Base-by-base conservation (phyloP, 2,888 invertebrate genomes). In the Epinotia demarniana region DNA sequence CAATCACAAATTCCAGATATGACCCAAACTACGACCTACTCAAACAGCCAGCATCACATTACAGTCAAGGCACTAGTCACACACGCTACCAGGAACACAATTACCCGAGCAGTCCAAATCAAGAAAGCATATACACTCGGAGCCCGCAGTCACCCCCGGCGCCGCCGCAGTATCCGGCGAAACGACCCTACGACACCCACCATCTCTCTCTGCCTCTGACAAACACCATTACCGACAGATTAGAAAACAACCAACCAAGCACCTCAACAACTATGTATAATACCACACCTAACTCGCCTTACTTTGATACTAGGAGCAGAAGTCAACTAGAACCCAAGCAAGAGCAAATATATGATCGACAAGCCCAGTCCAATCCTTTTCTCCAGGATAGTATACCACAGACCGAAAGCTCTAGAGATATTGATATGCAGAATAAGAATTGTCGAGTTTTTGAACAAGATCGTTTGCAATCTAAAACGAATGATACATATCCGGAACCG, bases 11-110 rank as follows among this genome's bases (percentile, higher is more conserved):
- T 93, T 94, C 84, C 92, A 95, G 95, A 91, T 94, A 93, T 81
- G 95, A 95, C 84, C 94, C 94, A 80, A 94, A 93, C 84, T 94
- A 94, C 83, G 95, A 94, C 82, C 87, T 94, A 86, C 91, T 94
- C 80, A 93, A 94, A 90, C 93, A 93, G 80, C 94, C 94, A 82
- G 90, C 93, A 87, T 94, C 93, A 88, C 93, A 94, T 82, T 94
- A 92, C 83, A 91, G 90, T 85, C 92, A 91, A 87, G 89, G 89
- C 88, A 90, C 88, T 81, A 90, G 84, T 86, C 89, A 92, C 84
- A 87, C 85, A 83, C 90, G 90, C 83, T 90, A 92, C 83, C 90
- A 89, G 80, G 91, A 92, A 39, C 89, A 92, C 82, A 92, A 89
- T 81, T 92, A 91, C 78, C 87, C 88, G 79, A 87, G 80, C 76